Evolutionary conservation across 2,888 invertebrate species (phyloP).

Genomic region (Laspeyria flexula): DNA sequence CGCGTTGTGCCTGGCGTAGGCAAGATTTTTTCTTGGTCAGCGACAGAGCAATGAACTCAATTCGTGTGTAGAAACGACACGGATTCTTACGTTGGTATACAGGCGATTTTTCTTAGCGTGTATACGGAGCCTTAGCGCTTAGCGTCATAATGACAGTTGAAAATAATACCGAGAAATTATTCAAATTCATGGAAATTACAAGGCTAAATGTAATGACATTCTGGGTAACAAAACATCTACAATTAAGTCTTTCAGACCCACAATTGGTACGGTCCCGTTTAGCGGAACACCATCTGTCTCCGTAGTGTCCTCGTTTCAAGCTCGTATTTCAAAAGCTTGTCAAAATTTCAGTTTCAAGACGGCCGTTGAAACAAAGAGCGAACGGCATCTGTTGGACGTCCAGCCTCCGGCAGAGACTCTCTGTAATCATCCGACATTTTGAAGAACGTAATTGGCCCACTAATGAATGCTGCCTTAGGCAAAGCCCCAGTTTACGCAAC

Average conservation of each 20-base stretch:
- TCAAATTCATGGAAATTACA: not conserved
- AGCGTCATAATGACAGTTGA: not conserved
- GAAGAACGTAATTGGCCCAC: conserved; percentile 77
- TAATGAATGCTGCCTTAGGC: conserved; percentile 80
- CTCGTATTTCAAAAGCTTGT: conserved; percentile 46
- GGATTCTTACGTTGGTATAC: too few species aligned
- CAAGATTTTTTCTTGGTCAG: too few species aligned
- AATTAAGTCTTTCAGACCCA: conserved; percentile 18
- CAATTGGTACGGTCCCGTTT: conserved; percentile 20
- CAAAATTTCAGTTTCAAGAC: conserved; percentile 62
- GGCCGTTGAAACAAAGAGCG: conserved; percentile 64
- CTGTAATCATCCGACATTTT: conserved; percentile 82
- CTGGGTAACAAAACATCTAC: conserved; percentile 11
- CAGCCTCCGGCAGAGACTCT: conserved; percentile 64
- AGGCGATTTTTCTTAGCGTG: too few species aligned
- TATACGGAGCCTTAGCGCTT: too few species aligned
- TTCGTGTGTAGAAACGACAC: too few species aligned
- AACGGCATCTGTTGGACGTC: conserved; percentile 72
- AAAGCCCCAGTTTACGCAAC: conserved; percentile 78
- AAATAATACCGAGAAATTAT: not conserved
- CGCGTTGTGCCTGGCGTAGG: too few species aligned
- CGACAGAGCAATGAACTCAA: too few species aligned
- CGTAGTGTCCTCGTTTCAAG: conserved; percentile 31
- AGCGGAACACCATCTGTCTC: conserved; percentile 31
- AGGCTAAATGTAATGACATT: not conserved